Percentiles rank a stretch among this genome's conserved stretches.
These are phyloP conservation scores for Rhamphomyia laevipes DNA, from an alignment of 2,888 invertebrate genomes.

Conservation along the genomic window DNA sequence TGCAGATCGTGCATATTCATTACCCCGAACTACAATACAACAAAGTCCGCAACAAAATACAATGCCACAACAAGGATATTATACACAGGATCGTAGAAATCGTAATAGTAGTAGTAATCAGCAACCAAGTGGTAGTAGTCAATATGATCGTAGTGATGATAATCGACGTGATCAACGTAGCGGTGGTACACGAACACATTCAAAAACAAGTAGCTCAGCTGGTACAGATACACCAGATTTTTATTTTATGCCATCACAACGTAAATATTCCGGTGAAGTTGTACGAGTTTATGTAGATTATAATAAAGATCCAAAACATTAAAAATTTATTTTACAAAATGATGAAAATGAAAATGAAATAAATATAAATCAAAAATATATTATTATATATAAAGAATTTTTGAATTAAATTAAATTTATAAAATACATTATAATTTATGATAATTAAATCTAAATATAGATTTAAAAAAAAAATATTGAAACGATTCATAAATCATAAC, in stretches of 20 bases:
- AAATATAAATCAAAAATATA: too few relatives aligned
- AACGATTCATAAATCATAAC: too few relatives aligned
- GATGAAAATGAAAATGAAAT: not conserved
- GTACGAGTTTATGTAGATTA: slow-evolving; percentile 75
- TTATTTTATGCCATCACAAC: slow-evolving; percentile 90
- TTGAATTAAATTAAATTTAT: too few relatives aligned
- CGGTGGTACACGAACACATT: slow-evolving; percentile 30
- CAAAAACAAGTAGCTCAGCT: slow-evolving; percentile 27
- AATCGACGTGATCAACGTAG: slow-evolving; percentile 25
- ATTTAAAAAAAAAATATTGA: too few relatives aligned
- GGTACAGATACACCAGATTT: slow-evolving; percentile 56
- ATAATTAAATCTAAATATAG: too few relatives aligned
- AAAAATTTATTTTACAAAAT: slow-evolving; percentile 6
- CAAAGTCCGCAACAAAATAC: slow-evolving; percentile 32
- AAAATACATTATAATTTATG: too few relatives aligned
- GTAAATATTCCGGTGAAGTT: slow-evolving; percentile 86
- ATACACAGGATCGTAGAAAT: slow-evolving; percentile 43
- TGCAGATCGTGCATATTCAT: slow-evolving; percentile 57
- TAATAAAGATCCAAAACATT: slow-evolving; percentile 54
- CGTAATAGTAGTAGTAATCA: slow-evolving; percentile 18
- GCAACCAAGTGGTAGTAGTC: slow-evolving; percentile 6
- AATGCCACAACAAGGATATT: slow-evolving; percentile 37
- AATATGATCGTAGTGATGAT: slow-evolving; percentile 6
- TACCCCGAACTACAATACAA: slow-evolving; percentile 53
- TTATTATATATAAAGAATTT: too few relatives aligned